Percentiles rank a stretch among this genome's conserved stretches.
Conservation (phyloP, 1,140 invertebrate genomes). For the Trichonephila clavipes region DNA sequence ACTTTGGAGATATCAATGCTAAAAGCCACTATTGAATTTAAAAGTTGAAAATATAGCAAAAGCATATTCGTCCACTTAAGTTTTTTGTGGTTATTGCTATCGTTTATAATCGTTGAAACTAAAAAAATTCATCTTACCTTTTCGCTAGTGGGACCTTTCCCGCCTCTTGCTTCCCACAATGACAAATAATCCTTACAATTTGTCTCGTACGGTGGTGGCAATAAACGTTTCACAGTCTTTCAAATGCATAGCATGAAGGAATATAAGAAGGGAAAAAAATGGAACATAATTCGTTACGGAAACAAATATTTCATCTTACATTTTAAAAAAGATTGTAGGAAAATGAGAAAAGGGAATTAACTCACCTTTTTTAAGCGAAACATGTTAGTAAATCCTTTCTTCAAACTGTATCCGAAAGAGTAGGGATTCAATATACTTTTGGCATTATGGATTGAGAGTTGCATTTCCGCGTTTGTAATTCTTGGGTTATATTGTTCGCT, state of each 20-base stretch:
- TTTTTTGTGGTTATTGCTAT: no score
- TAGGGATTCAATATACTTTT: slow-evolving; percentile 22
- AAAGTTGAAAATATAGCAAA: no score
- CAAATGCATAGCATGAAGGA: neutral
- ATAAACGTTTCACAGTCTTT: slow-evolving; percentile 14
- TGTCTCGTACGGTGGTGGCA: slow-evolving; percentile 40
- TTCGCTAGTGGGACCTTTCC: slow-evolving; percentile 23
- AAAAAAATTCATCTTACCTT: neutral
- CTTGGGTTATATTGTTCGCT: neutral
- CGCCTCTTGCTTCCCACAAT: slow-evolving; percentile 9
- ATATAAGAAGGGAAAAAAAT: neutral
- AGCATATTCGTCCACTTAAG: no score
- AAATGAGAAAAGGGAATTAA: neutral
- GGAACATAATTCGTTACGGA: neutral
- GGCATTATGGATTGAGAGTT: neutral
- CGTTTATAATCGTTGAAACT: no score
- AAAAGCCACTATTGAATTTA: no score
- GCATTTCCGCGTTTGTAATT: neutral
- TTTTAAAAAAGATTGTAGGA: no score
- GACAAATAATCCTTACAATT: slow-evolving; percentile 2
- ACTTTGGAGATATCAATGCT: no score
- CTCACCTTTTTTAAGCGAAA: slow-evolving; percentile 36
- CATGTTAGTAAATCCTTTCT: neutral
- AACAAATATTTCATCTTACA: neutral
- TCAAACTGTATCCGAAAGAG: neutral